A percentile compares a stretch with the other conserved stretches of the same genome.
Conservation (phyloP, 35 echinoderm and acorn worm species). For the Ophiothrix spiculata region DNA sequence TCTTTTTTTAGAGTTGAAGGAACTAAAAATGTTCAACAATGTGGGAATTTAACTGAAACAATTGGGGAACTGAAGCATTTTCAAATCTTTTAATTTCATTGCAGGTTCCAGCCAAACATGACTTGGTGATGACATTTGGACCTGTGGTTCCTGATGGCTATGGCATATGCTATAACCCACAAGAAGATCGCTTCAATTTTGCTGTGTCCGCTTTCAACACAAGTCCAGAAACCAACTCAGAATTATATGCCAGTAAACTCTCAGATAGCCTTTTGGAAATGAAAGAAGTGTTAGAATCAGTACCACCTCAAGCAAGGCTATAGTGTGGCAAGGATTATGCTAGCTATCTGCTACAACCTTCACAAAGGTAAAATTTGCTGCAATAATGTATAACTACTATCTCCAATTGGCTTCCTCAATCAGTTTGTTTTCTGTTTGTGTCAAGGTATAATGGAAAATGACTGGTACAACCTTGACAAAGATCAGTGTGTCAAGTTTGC, state of each 20-base stretch:
- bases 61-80: too few species aligned
- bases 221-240: constrained; percentile 69
- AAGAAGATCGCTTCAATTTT: constrained; percentile 76
- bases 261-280: constrained; percentile 69
- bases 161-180: constrained; percentile 88
- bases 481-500: too few species aligned
- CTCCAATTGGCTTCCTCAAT: too few species aligned
- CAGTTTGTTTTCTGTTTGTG: too few species aligned
- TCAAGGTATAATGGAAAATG: too few species aligned
- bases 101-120: constrained; percentile 84
- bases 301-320: constrained; percentile 55
- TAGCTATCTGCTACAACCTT: too few species aligned
- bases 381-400: too few species aligned
- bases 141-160: constrained; percentile 78
- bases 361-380: too few species aligned
- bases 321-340: constrained; percentile 12
- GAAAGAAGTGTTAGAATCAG: constrained; percentile 46
- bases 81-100: not conserved
- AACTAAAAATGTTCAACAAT: not conserved
- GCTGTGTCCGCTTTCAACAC: constrained; percentile 75
- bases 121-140: constrained; percentile 78
- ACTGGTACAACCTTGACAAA: too few species aligned
- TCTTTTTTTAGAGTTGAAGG: too few species aligned
- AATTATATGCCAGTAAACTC: constrained; percentile 35
- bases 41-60: too few species aligned